These are phyloP conservation scores for Malthinus seriepunctatus DNA, from an alignment of 2,888 invertebrate species.

Conservation along the genomic window DNA sequence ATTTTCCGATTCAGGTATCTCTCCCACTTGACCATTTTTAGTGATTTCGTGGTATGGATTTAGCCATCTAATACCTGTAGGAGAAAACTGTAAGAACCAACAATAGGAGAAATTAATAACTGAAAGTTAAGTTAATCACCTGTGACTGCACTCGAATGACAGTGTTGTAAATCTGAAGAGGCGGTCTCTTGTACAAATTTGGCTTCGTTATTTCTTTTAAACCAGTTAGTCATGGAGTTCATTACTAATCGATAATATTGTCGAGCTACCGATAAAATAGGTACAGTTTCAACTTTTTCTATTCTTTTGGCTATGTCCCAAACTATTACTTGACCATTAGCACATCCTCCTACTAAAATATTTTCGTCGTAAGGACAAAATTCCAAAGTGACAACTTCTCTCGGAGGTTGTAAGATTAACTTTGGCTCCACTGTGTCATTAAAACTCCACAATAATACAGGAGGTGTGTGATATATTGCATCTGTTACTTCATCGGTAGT, in stretches of 20 bases:
- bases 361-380: constrained; percentile 73
- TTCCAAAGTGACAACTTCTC: constrained; percentile 67
- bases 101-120: too few species aligned
- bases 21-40: constrained; percentile 61
- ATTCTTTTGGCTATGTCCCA: constrained; percentile 72
- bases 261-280: constrained; percentile 65
- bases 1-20: constrained; percentile 49
- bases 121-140: too few species aligned
- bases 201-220: constrained; percentile 64
- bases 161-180: constrained; percentile 63
- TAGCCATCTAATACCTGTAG: constrained; percentile 66
- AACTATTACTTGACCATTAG: constrained; percentile 71
- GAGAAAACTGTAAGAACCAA: too few species aligned
- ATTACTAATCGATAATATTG: constrained; percentile 65
- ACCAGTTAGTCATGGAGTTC: constrained; percentile 69
- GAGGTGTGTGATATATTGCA: constrained; percentile 65
- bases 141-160: constrained; percentile 68
- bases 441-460: constrained; percentile 76
- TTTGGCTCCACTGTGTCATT: constrained; percentile 71
- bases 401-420: constrained; percentile 67
- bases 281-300: constrained; percentile 61
- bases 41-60: constrained; percentile 63
- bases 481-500: constrained; percentile 45
- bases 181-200: constrained; percentile 63
- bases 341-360: constrained; percentile 70